Evolutionary conservation across 2,113 vertebrate genomes (phyloP), one percentile per base, ranked within the genome.

Genomic region (Aegypius monachus): DNA sequence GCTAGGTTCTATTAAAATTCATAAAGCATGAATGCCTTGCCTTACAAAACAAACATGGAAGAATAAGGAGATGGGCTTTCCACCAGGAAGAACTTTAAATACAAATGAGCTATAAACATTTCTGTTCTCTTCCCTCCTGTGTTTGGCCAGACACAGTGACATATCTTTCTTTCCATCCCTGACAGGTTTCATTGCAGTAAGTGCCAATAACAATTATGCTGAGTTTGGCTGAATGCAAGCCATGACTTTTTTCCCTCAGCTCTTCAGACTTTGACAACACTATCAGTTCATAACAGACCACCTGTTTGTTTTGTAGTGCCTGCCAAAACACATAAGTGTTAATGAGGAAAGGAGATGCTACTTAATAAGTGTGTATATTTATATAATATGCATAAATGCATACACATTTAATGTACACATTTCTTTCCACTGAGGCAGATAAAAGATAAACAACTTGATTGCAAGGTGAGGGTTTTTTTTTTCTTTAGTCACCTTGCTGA

Each of bases 261-360:
- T 95, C 67, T 94, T 97, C 93, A 93, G 92, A 94, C 79, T 93
- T 94, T 95, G 90, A 97, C 96, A 97, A 93, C 91, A 82, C 62
- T 96, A 96, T 93, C 93, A 86, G 80, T 79, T 96, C 80, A 31
- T 88, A 95, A 94, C 90, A 95, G 90, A 92, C 95, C 97, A 97
- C 96, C 96, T 97, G 95, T 96, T 96, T 95, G 87, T 95, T 97
- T 97, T 96, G 75, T 90, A 91, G 55, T 90, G 85, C 61, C 72
- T 97, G 96, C 94, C 96, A 97, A 96, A 97, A 92, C 80, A 85
- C 65, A 45, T 59, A 93, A 95, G 86, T 91, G 95, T 75, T 96
- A 96, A 97, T 96, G 94, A 96, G 77, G 77, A 96, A 75, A 89
- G 66, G 47, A 92, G 77, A 92, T 81, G 77, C 52, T 89, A 80